Evolutionary conservation across 1,140 invertebrate genomes (phyloP).

Genomic region (Diabrotica virgifera): DNA sequence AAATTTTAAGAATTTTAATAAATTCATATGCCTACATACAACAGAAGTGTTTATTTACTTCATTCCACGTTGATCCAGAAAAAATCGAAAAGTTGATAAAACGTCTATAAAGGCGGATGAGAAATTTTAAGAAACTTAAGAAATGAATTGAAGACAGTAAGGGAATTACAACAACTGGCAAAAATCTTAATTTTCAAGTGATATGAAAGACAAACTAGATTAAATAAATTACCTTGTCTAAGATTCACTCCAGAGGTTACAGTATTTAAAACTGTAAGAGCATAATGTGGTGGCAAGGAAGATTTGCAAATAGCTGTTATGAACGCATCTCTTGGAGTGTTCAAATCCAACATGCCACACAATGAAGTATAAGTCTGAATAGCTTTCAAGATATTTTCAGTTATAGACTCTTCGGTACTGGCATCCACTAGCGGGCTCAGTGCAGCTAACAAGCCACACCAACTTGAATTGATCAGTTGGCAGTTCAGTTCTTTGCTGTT

Average conservation of each 20-base stretch:
- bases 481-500: conserved; percentile 59
- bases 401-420: conserved; percentile 87
- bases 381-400: conserved; percentile 86
- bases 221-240: conserved; percentile 31
- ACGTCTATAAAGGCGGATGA: too few species aligned
- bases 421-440: conserved; percentile 90
- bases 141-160: too few species aligned
- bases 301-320: conserved; percentile 92
- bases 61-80: too few species aligned
- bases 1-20: too few species aligned
- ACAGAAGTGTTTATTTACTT: too few species aligned
- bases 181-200: too few species aligned
- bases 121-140: too few species aligned
- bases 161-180: too few species aligned
- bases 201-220: not conserved
- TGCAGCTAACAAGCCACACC: conserved; percentile 90
- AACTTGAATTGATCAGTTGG: conserved; percentile 90
- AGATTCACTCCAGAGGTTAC: conserved; percentile 53
- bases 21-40: too few species aligned
- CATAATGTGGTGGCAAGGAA: conserved; percentile 93
- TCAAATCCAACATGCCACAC: conserved; percentile 71
- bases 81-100: too few species aligned
- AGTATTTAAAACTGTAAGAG: conserved; percentile 78
- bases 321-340: conserved; percentile 83
- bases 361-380: conserved; percentile 84